Base-by-base conservation (phyloP, 2,888 invertebrate genomes). In the Meghimatium bilineatum region DNA sequence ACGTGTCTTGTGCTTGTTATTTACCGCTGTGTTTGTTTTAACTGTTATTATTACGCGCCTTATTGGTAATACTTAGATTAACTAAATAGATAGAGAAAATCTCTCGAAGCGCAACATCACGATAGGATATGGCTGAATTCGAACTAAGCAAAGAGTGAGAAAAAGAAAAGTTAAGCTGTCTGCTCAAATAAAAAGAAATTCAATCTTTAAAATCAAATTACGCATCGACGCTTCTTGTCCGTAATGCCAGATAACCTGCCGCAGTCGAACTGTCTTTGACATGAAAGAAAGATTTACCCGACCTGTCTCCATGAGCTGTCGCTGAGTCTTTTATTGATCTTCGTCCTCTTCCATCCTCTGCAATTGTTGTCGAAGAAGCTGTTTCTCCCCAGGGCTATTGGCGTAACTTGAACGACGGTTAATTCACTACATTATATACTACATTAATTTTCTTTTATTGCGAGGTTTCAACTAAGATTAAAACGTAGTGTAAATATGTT, bases 121-220 rank as follows among this genome's bases (percentile, higher is more conserved):
- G 14, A 63, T n/a, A n/a, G 60, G n/a, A 63, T 63, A n/a, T n/a
- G 60, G n/a, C n/a, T 63, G 5, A 63, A 63, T 26, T 17, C 26
- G n/a, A 63, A 63, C 26, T 63, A 63, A 63, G n/a, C n/a, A n/a
- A n/a, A 26, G n/a, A 63, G 12, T 5, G 60, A n/a, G 20, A 26
- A n/a, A 63, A n/a, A 63, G 3, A 5, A 63, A 63, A 63, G 26
- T n/a, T 63, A 23, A 63, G n/a, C n/a, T n/a, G 60, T 63, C 23
- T 26, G 3, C 6, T 63, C 5, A n/a, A 23, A 10, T n/a, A 12
- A n/a, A 63, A 56, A 56, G 2, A 63, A 63, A 63, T 63, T 1
- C n/a, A 63, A 63, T 63, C 60, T 63, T 63, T 63, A n/a, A 63
- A 63, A 63, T 63, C 60, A 63, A 63, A 63, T 63, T 63, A 63